Evolutionary conservation across 2,888 invertebrate genomes (phyloP).

Genomic region (Pammene fasciana): DNA sequence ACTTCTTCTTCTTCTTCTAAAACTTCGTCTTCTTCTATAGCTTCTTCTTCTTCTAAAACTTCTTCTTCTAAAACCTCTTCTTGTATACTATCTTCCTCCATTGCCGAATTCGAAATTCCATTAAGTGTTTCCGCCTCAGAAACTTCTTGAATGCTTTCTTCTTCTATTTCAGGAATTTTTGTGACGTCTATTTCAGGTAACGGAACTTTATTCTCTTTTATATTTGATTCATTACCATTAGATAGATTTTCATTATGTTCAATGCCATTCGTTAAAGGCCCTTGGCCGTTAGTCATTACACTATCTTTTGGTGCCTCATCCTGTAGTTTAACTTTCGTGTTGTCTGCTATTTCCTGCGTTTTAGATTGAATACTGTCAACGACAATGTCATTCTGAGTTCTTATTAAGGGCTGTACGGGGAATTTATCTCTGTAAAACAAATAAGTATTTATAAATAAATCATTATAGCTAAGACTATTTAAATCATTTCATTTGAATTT

Average conservation of each 20-base stretch:
- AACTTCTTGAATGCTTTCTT: slow-evolving; percentile 15
- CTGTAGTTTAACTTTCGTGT: slow-evolving; percentile 13
- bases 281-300: slow-evolving; percentile 3
- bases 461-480: background rate
- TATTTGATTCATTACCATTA: slow-evolving; percentile 20
- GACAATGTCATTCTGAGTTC: slow-evolving; percentile 53
- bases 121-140: background rate
- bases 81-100: slow-evolving; percentile 19
- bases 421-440: slow-evolving; percentile 59
- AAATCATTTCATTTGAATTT: background rate
- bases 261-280: slow-evolving; percentile 15
- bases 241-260: background rate
- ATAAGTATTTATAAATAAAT: too few species aligned
- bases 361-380: slow-evolving; percentile 44
- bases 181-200: too few species aligned
- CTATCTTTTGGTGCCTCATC: slow-evolving; percentile 6
- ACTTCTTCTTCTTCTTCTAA: slow-evolving; percentile 40
- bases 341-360: slow-evolving; percentile 16
- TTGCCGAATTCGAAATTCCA: background rate
- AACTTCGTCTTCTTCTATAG: slow-evolving; percentile 28
- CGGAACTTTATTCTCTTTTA: slow-evolving; percentile 11
- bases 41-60: slow-evolving; percentile 26
- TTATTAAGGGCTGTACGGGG: slow-evolving; percentile 51
- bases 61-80: slow-evolving; percentile 31
- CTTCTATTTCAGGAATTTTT: slow-evolving; percentile 14